Evolutionary conservation across 2,113 vertebrate genomes (phyloP).

Genomic region (Lucifuga dentata): DNA sequence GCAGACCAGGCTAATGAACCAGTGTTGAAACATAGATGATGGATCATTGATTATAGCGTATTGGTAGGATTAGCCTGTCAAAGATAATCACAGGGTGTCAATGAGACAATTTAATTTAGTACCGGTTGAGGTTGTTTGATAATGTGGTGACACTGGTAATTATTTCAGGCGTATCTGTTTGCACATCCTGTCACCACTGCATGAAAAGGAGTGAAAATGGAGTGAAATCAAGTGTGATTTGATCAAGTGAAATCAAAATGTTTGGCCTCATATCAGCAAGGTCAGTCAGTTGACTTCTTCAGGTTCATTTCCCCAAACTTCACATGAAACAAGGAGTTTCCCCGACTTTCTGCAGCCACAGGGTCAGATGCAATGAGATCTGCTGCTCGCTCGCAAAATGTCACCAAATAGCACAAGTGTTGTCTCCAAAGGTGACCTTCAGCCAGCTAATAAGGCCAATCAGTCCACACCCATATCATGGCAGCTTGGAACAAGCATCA

Average conservation of each 20-base stretch:
- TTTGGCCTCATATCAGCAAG: neutral
- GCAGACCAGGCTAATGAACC: conserved; percentile 58
- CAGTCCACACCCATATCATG: conserved; percentile 10
- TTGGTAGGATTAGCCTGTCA: conserved; percentile 61
- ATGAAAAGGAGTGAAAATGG: conserved; percentile 18
- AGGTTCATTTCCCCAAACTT: conserved; percentile 2
- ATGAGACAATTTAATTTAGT: conserved; percentile 56
- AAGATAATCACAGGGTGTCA: conserved; percentile 57
- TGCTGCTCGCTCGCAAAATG: conserved; percentile 64
- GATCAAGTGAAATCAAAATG: conserved; percentile 31
- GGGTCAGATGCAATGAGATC: conserved; percentile 16
- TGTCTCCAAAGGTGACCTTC: conserved; percentile 63
- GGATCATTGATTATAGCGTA: conserved; percentile 55
- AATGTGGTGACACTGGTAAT: conserved; percentile 44
- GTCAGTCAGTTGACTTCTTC: neutral
- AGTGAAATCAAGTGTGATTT: no score
- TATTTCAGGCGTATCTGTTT: conserved; percentile 42
- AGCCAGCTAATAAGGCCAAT: conserved; percentile 48
- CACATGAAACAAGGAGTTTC: neutral
- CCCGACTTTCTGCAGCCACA: neutral
- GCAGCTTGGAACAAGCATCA: conserved; percentile 39
- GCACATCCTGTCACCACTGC: conserved; percentile 35
- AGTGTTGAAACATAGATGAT: conserved; percentile 64
- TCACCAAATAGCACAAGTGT: conserved; percentile 70
- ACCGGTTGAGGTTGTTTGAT: conserved; percentile 44